Conservation (phyloP, 2,797 vertebrate genomes). For the Mycteria americana region DNA sequence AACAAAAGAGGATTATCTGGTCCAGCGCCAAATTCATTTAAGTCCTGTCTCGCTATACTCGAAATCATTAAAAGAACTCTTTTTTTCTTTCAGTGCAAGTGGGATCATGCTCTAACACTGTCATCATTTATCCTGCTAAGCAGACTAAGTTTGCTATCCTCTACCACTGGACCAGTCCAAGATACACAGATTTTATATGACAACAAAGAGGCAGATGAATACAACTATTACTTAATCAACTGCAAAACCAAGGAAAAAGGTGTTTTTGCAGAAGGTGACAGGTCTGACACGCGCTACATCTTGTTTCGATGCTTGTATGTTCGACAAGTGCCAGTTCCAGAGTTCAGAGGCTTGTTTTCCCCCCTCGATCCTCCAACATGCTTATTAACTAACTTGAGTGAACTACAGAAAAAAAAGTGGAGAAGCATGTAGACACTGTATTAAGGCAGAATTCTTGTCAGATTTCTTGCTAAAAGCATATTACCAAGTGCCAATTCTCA, state of each 20-base stretch:
- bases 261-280: not conserved
- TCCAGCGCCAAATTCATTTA: not conserved
- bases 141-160: not conserved
- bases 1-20: not conserved
- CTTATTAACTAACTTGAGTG: not conserved
- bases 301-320: not conserved
- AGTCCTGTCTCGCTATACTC: not conserved
- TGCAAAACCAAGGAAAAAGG: not conserved
- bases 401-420: not conserved
- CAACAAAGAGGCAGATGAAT: not conserved
- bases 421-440: rapidly evolving
- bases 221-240: not conserved
- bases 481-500: not conserved
- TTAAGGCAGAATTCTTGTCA: not conserved
- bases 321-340: not conserved
- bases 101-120: not conserved
- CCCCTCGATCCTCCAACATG: not conserved
- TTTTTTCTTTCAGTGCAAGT: not conserved
- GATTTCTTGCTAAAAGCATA: not conserved
- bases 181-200: not conserved
- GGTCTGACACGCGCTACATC: not conserved
- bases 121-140: not conserved
- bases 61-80: not conserved
- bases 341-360: not conserved
- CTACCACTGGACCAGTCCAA: not conserved